A percentile compares a stretch with the other conserved stretches of the same genome.
Evolutionary conservation across 2,888 invertebrate genomes (phyloP).

Genomic region (Noctua fimbriata): DNA sequence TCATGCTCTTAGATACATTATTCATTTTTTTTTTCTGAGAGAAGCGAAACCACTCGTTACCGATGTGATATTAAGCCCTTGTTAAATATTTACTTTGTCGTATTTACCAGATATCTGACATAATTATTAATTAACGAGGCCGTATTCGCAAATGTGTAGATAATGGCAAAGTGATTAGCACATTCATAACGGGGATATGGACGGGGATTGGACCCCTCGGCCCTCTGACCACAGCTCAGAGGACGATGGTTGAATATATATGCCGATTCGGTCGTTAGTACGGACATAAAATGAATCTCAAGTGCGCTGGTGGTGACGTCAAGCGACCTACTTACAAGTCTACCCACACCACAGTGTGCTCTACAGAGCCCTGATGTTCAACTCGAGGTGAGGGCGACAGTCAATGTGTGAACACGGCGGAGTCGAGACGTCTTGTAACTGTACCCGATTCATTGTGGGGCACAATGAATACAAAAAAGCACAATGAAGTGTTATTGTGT

Average conservation of each 20-base stretch:
- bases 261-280: no score
- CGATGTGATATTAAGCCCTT: not conserved
- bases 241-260: not conserved
- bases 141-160: not conserved
- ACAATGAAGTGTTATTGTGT: no score
- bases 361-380: no score
- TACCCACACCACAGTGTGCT: no score
- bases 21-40: not conserved
- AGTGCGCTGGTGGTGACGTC: no score
- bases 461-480: no score
- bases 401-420: no score
- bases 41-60: not conserved
- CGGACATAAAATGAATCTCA: no score
- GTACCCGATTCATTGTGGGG: no score
- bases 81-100: not conserved
- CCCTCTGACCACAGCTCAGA: not conserved
- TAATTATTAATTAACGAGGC: constrained; percentile 15
- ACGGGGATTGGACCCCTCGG: not conserved
- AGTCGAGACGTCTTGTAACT: no score
- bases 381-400: no score
- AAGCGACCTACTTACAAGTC: no score
- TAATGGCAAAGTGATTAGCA: constrained; percentile 1
- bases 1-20: not conserved
- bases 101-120: constrained; percentile 3
- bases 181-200: not conserved